phyloP scores from a whole-genome alignment of 2,113 vertebrate genomes.

The Tenrec ecaudatus region DNA sequence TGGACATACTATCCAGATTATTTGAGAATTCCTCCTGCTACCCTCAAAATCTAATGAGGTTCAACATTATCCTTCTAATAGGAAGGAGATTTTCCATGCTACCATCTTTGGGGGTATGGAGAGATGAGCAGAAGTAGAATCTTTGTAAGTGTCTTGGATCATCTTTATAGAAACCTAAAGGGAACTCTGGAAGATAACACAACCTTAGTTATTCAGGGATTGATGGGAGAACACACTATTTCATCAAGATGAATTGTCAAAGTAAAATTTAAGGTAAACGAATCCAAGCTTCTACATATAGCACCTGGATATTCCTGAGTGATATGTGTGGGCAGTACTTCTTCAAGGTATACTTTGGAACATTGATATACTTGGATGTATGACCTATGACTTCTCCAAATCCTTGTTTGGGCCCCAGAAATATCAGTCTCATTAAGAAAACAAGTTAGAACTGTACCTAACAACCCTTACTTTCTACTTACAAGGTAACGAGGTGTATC shows the following conservation, averaged over 20 bases:
- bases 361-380: not conserved
- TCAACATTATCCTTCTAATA: not conserved
- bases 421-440: not conserved
- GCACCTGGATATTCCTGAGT: not conserved
- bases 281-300: not conserved
- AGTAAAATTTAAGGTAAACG: not conserved
- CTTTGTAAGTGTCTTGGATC: not conserved
- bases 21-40: not conserved
- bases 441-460: not conserved
- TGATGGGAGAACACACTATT: not conserved
- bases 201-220: not conserved
- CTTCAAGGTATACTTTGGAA: not conserved
- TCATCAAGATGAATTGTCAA: not conserved
- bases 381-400: not conserved
- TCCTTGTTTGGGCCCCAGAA: conserved; percentile 15
- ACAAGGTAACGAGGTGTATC: not conserved
- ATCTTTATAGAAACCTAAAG: not conserved
- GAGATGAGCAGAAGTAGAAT: not conserved
- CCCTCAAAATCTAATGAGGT: not conserved
- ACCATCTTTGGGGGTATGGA: not conserved
- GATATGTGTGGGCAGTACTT: not conserved
- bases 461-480: not conserved
- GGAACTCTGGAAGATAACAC: conserved; percentile 19
- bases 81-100: not conserved
- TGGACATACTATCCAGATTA: not conserved